phyloP scores from a whole-genome alignment of 2,113 vertebrate genomes.

The Trogon melanurus region DNA sequence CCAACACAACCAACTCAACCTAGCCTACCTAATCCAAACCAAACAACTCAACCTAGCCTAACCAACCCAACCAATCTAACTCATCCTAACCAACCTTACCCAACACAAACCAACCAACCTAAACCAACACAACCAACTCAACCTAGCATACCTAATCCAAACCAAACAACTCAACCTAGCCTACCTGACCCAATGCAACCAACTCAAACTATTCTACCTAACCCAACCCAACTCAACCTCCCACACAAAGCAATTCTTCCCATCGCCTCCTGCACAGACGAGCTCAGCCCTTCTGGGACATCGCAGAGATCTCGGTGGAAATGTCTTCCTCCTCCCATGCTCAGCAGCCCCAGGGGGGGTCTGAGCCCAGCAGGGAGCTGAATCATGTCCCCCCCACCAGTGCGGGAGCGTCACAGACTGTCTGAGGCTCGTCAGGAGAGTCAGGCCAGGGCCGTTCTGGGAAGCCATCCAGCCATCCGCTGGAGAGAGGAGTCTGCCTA shows the following conservation, averaged over 20 bases:
- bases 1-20: neutral
- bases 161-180: neutral
- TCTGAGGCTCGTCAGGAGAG: slow-evolving; percentile 68
- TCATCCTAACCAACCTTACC: neutral
- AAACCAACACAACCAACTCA: neutral
- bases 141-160: neutral
- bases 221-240: neutral
- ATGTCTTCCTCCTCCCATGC: neutral
- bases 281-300: neutral
- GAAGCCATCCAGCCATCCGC: slow-evolving; percentile 70
- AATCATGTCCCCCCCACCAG: neutral
- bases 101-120: neutral
- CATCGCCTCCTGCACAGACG: accelerated
- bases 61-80: neutral
- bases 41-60: neutral
- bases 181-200: neutral
- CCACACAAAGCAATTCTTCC: neutral
- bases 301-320: neutral
- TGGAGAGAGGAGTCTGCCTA: slow-evolving; percentile 60
- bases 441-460: slow-evolving; percentile 70
- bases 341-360: neutral
- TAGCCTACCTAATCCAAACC: neutral
- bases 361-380: slow-evolving; percentile 7
- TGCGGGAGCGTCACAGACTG: slow-evolving; percentile 43
- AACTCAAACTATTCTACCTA: neutral